Base-by-base conservation (phyloP, 2,888 invertebrate species). In the Hanleya hanleyi region DNA sequence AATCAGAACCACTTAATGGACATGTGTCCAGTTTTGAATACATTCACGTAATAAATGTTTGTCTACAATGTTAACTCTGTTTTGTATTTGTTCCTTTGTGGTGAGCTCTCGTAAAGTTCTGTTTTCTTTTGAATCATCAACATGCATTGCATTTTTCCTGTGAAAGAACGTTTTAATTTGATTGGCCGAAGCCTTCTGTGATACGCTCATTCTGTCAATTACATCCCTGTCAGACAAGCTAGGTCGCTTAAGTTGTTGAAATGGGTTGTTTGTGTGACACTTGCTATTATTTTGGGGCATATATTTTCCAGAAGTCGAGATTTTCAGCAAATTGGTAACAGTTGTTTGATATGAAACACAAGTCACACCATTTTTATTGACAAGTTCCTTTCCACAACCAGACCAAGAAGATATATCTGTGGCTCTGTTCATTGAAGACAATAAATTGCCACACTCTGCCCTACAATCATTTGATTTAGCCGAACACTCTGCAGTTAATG, bases 1-100 rank as follows among this genome's bases (percentile, higher is more conserved):
- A 70, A 38, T 70, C 70, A 26, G 70, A 70, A 41, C 62, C 62
- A 22, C 22, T 29, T 35, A 62, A 32, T 26, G 22, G 70, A 22
- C 18, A 9, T 6, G 33, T 35, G 36, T 61, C 62, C 15, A 22
- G 37, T 51, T 57, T 33, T 51, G 50, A 29, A 69, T 51, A 15
- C 7, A 22, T 9, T 29, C n/a, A 12, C 29, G 9, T 22, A 57
- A 12, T 15, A 12, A 7, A 22, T 57, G 57, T 57, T 18, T 57
- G 29, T 57, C 57, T 9, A 57, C 57, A 15, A 29, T 22, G 9
- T 57, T 57, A 12, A 22, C 9, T 57, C 57, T 26, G 7, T 7
- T 7, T 29, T 57, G 12, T 15, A 57, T 57, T 26, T 57, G 57
- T 57, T 57, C 29, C 9, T 26, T 57, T 15, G 57, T 7, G 9